These are phyloP conservation scores for Pelodiscus sinensis DNA, from an alignment of 2,113 vertebrate genomes.

Conservation along the genomic window DNA sequence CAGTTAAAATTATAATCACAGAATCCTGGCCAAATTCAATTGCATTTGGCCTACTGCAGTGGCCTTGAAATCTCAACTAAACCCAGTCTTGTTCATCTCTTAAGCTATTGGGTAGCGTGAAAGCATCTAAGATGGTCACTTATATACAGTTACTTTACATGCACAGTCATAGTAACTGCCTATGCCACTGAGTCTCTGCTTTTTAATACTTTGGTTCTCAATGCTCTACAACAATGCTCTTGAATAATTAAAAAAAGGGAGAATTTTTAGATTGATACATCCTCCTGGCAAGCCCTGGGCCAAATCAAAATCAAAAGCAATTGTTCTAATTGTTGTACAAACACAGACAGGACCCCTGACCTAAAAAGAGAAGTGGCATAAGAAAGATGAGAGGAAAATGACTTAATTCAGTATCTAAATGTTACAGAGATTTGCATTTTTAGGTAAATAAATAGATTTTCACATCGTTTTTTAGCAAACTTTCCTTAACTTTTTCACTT, in stretches of 20 bases:
- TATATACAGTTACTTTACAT: accelerated
- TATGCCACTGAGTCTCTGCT: accelerated
- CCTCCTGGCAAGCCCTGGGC: not conserved
- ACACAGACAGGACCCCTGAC: not conserved
- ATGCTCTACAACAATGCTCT: not conserved
- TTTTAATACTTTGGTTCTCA: not conserved
- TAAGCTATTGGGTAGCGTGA: not conserved
- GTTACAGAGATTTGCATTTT: not conserved
- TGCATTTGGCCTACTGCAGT: not conserved
- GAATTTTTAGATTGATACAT: not conserved
- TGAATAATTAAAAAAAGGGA: not conserved
- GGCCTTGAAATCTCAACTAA: not conserved
- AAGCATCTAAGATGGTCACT: accelerated
- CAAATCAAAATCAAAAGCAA: accelerated
- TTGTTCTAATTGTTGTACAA: not conserved
- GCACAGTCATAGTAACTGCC: accelerated
- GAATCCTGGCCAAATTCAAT: not conserved
- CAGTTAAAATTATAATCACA: not conserved
- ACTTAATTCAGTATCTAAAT: not conserved
- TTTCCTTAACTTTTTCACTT: not conserved
- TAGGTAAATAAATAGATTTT: not conserved
- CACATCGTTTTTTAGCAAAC: not conserved
- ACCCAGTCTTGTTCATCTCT: not conserved
- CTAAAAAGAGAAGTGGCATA: accelerated
- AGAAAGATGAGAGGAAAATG: not conserved